Evolutionary conservation across 2,888 invertebrate species (phyloP).

Genomic region (Corbicula japonica): DNA sequence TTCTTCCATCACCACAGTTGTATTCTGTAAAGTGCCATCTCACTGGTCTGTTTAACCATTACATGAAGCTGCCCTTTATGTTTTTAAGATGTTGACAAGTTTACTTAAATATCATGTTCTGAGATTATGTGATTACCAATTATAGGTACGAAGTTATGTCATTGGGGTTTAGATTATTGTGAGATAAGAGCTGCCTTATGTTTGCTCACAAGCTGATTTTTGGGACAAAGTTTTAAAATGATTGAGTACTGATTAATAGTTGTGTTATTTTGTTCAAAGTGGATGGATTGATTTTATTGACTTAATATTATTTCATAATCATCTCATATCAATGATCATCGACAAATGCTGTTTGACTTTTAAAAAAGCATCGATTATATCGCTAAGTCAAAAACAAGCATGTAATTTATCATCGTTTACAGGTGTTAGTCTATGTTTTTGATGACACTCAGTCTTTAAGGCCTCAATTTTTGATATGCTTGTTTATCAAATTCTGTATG

Average conservation of each 20-base stretch:
- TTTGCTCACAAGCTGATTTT: too few species aligned
- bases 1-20: too few species aligned
- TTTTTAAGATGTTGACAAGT: too few species aligned
- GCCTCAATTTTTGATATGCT: constrained; percentile 1
- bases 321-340: constrained; percentile 3
- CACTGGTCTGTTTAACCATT: too few species aligned
- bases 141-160: constrained; percentile 10
- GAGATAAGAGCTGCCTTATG: background rate
- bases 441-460: background rate
- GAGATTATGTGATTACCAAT: too few species aligned
- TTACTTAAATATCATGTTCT: too few species aligned
- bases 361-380: background rate
- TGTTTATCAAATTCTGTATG: constrained; percentile 14
- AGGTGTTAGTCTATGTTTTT: constrained; percentile 12
- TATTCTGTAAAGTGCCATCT: too few species aligned
- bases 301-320: constrained; percentile 26
- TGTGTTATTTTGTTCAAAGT: constrained; percentile 21
- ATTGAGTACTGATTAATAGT: constrained; percentile 15
- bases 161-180: background rate
- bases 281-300: constrained; percentile 28
- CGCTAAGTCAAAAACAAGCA: constrained; percentile 7
- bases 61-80: too few species aligned
- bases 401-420: constrained; percentile 6
- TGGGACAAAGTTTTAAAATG: constrained; percentile 18
- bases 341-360: background rate